phyloP scores from a whole-genome alignment of 30 jellyfish, hydroid and myxozoan species.

The Aurelia aurita complex sp. Pacific region DNA sequence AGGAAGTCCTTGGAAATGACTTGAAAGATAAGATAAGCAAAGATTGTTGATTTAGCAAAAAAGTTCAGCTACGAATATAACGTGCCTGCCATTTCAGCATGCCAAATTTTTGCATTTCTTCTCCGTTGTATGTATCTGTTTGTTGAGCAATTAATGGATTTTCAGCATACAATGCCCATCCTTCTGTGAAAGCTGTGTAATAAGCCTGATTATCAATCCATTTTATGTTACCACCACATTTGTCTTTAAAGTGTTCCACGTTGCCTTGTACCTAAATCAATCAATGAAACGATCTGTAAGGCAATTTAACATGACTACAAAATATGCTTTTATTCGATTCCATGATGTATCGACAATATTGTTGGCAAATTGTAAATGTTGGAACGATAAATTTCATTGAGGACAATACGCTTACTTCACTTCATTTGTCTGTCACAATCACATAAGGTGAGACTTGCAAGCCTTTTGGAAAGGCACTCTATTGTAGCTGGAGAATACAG shows the following conservation, averaged over 20 bases:
- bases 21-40: too few relatives aligned
- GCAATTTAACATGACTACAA: neutral
- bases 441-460: too few relatives aligned
- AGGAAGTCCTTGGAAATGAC: too few relatives aligned
- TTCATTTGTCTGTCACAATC: too few relatives aligned
- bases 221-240: constrained; percentile 87
- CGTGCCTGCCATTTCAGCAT: constrained; percentile 99
- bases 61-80: too few relatives aligned
- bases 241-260: constrained; percentile 90
- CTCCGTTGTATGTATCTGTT: constrained; percentile 83
- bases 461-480: too few relatives aligned
- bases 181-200: constrained; percentile 98
- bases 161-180: constrained; percentile 99
- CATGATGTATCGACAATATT: neutral
- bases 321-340: neutral
- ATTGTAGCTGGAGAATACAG: too few relatives aligned
- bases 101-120: constrained; percentile 94
- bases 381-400: too few relatives aligned
- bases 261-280: constrained; percentile 88
- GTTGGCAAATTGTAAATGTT: too few relatives aligned
- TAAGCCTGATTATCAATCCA: constrained; percentile 97
- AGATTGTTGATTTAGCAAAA: too few relatives aligned
- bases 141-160: constrained; percentile 96
- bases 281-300: neutral
- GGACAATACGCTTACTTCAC: too few relatives aligned